Base-by-base conservation (phyloP, 2,113 vertebrate species). In the Trinectes maculatus region DNA sequence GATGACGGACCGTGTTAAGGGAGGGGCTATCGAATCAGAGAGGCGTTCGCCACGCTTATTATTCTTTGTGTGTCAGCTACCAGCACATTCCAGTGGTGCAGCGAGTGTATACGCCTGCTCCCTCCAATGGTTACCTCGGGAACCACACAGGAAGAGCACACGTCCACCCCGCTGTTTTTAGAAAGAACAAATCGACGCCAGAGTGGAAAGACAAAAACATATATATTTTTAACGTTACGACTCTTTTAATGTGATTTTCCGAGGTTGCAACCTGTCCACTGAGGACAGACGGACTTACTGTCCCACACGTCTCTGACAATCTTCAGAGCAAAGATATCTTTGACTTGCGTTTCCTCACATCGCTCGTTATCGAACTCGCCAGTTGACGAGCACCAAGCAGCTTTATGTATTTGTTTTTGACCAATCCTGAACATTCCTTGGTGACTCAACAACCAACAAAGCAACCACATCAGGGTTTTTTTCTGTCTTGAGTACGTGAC, bases 11-110 rank as follows among this genome's bases (percentile, higher is more conserved):
- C 15, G 53, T 15, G 58, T 59, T 69, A 49, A 68, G 74, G 66
- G 77, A 75, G 58, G 59, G 54, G 64, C 64, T 2, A 57, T 21
- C 72, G 77, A 83, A 74, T 83, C 65, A 80, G 43, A 55, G 33
- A 13, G 34, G 56, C 36, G 36, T 40, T 48, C 16, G 47, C 72
- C 59, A 24, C 28, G 47, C 31, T 68, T 81, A 57, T 71, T 78
- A 64, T 71, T 64, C 48, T 74, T 22, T 60, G 47, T 53, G 56
- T 70, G 69, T 74, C 26, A 74, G 70, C 60, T 58, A 74, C 72
- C 55, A 39, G 54, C 60, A 53, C 84, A 86, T 81, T 71, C 77
- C 80, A 29, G 72, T 46, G 80, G 77, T 73, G 28, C 8, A 42
- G 40, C 54, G 33, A 40, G 60, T 59, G 54, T 46, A 19, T n/a